These are phyloP conservation scores for Rhineura floridana DNA, from an alignment of 2,113 vertebrate genomes.

Conservation along the genomic window DNA sequence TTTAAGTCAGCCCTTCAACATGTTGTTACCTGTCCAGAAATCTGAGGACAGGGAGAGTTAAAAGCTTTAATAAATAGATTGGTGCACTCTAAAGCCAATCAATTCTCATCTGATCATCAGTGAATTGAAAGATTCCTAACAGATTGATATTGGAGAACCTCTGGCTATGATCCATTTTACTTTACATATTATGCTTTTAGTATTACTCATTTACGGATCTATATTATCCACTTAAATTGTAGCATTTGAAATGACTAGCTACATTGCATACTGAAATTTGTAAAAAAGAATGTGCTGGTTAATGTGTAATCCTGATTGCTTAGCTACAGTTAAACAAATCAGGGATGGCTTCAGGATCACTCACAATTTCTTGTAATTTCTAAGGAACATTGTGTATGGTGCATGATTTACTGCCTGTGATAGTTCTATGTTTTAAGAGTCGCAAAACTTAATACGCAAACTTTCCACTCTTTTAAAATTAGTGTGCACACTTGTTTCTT, in stretches of 20 bases:
- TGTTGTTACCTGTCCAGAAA: background rate
- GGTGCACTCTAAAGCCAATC: background rate
- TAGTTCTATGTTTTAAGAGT: background rate
- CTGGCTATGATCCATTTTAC: background rate
- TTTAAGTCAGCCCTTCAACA: background rate
- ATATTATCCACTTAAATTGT: background rate
- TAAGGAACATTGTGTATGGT: background rate
- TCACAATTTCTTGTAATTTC: background rate
- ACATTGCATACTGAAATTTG: background rate
- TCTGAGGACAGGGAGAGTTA: background rate
- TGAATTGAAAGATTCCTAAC: background rate
- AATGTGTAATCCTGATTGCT: background rate
- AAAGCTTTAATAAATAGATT: background rate
- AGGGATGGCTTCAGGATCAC: background rate
- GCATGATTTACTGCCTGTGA: background rate
- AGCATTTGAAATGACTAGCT: background rate
- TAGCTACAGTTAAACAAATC: background rate
- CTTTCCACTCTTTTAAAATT: background rate
- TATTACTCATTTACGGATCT: background rate
- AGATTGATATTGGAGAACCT: background rate
- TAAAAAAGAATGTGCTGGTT: too few relatives aligned
- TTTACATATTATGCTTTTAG: background rate
- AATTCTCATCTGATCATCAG: background rate
- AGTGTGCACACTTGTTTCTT: background rate
- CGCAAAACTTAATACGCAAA: background rate